phyloP scores from a whole-genome alignment of 2,113 vertebrate genomes.

The Sceloporus tristichus region DNA sequence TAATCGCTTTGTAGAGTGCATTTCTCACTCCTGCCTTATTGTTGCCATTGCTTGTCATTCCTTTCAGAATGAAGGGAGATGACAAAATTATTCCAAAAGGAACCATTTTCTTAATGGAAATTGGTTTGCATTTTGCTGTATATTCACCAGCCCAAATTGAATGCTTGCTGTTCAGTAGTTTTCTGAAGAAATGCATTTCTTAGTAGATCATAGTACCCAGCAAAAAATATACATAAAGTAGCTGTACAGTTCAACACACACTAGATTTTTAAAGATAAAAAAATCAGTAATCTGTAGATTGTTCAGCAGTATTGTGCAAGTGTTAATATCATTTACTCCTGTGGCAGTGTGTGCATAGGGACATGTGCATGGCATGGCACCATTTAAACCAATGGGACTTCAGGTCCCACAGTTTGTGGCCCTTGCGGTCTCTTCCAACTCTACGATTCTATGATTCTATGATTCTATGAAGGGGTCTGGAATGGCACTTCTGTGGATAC shows the following conservation, averaged over 20 bases:
- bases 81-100: neutral
- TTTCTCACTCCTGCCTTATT: neutral
- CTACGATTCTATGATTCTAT: too few relatives aligned
- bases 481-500: too few relatives aligned
- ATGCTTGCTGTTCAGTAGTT: neutral
- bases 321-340: neutral
- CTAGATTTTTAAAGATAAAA: neutral
- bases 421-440: too few relatives aligned
- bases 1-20: neutral
- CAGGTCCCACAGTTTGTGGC: too few relatives aligned
- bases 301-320: neutral
- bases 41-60: conserved; percentile 8
- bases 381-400: too few relatives aligned
- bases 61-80: neutral
- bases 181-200: neutral
- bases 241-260: neutral
- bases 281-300: neutral
- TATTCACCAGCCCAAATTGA: conserved; percentile 5
- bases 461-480: too few relatives aligned
- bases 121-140: neutral
- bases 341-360: too few relatives aligned
- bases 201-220: neutral
- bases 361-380: too few relatives aligned
- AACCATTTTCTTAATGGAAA: neutral
- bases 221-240: neutral